Evolutionary conservation across 2,113 vertebrate species (phyloP).

Genomic region (Cercopithecus mona): DNA sequence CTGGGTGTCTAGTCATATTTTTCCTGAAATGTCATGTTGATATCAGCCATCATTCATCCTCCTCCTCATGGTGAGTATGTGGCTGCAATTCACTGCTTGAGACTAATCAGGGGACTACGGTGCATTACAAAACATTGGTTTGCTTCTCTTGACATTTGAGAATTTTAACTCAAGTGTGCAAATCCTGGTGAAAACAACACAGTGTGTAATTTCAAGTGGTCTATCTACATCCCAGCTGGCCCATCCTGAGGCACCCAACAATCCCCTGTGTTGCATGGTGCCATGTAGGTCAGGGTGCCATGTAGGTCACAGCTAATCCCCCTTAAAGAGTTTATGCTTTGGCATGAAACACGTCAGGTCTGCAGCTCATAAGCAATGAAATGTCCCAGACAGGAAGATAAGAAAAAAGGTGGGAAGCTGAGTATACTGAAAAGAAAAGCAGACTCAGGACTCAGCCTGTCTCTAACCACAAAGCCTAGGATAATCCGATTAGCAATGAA

Average conservation of each 20-base stretch:
- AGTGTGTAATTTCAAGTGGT: background rate
- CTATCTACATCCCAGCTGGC: background rate
- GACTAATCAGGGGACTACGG: background rate
- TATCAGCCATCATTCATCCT: background rate
- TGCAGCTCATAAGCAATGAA: background rate
- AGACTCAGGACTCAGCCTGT: background rate
- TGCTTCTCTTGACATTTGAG: background rate
- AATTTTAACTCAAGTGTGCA: background rate
- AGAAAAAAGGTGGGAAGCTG: background rate
- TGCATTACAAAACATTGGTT: background rate
- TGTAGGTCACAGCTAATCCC: background rate
- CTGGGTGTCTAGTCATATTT: background rate
- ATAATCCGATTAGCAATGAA: background rate
- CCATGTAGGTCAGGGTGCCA: background rate
- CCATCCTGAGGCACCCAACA: background rate
- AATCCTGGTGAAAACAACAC: background rate
- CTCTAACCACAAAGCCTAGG: background rate
- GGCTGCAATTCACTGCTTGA: background rate
- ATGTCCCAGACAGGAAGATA: background rate
- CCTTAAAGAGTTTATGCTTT: background rate
- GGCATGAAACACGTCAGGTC: background rate
- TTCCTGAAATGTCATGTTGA: background rate
- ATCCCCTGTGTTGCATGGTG: rapidly evolving
- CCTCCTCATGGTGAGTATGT: background rate
- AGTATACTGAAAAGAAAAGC: background rate